Conservation (phyloP, 2,797 vertebrate species). For the Muraenolepis orangiensis region DNA sequence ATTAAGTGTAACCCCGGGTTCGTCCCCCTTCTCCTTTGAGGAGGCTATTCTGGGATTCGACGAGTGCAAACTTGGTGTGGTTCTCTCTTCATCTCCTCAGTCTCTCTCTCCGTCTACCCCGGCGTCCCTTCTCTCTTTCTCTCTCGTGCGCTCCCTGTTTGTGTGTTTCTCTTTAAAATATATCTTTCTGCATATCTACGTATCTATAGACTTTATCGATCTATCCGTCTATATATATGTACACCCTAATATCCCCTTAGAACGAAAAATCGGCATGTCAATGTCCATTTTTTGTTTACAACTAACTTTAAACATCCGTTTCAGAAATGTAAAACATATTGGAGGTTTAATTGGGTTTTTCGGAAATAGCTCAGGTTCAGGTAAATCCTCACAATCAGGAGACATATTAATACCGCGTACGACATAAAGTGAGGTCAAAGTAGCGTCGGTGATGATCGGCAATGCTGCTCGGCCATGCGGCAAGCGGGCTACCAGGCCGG, state of each 20-base stretch:
- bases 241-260: no score
- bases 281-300: no score
- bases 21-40: slow-evolving; percentile 63
- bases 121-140: slow-evolving; percentile 46
- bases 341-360: background rate
- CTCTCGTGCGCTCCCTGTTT: slow-evolving; percentile 22
- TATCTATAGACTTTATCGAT: slow-evolving; percentile 34
- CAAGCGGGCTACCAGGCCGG: no score
- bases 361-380: background rate
- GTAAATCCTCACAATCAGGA: background rate
- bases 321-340: background rate
- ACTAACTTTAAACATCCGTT: no score
- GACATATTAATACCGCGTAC: background rate
- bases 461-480: no score
- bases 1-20: slow-evolving; percentile 60
- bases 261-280: no score
- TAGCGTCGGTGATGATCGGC: background rate
- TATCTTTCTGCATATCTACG: slow-evolving; percentile 35
- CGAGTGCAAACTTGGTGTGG: slow-evolving; percentile 72
- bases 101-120: background rate
- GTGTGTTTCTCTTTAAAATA: slow-evolving; percentile 18
- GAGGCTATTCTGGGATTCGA: slow-evolving; percentile 63
- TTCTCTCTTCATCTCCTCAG: slow-evolving; percentile 50
- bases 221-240: slow-evolving; percentile 29
- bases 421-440: background rate